Base-by-base conservation (phyloP, 2,888 invertebrate species). In the Melanostoma scalare region DNA sequence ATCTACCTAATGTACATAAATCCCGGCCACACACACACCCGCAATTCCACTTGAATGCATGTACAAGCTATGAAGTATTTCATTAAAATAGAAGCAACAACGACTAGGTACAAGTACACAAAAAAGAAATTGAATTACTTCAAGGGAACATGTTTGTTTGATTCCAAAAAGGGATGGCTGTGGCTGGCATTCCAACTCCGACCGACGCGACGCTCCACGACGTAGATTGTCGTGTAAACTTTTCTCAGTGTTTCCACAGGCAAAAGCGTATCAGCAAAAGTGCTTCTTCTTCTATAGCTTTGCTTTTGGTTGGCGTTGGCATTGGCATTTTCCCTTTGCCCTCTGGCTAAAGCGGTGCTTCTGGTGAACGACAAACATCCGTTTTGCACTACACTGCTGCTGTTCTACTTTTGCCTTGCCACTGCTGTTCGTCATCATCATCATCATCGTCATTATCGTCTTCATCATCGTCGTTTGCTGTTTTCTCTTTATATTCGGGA, bases 21-120 rank as follows among this genome's bases (percentile, higher is more conserved):
- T 36, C 30, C 56, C 44, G 38, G 10, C 6, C 52, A 33, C 55
- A 55, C 30, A 20, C 31, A 38, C 10, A 31, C 53, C n/a, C 38
- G 55, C 44, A 60, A 8, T n/a, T 36, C 3, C 35, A 61, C 5
- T 9, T 10, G 30, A 61, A 60, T 33, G 6, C 6, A 38, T 6
- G 9, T 33, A 38, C 10, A 38, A 60, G 52, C 60, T 30, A 10
- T 60, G 6, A 68, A 58, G 61, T 61, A 48, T 73, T 67, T 68
- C 58, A 71, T 84, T 75, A 67, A 84, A 84, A 84, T 75, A 84
- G 84, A 75, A 75, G 71, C 79, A 72, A 50, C 79, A 79, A 69
- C 58, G 50, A 74, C 53, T 52, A 60, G 9, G 6, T 50, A 44
- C 20, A 35, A n/a, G 40, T 35, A 36, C 4, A 61, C 10, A 36